Conservation (phyloP, 2,888 invertebrate species). For the Agrotis exclamationis region DNA sequence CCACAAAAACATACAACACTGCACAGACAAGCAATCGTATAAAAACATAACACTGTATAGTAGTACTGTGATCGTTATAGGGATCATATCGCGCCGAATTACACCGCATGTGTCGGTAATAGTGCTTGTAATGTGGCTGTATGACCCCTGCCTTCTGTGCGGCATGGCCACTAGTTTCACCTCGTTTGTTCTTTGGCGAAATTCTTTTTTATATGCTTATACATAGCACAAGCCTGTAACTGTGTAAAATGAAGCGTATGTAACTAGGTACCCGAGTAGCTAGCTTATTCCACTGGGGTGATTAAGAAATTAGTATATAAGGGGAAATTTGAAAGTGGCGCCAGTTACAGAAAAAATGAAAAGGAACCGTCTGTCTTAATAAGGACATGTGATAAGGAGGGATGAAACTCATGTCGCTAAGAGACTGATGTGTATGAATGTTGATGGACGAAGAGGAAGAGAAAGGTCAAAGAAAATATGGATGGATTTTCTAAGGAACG, state of each 20-base stretch:
- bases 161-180: slow-evolving; percentile 7
- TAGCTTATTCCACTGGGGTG: no score
- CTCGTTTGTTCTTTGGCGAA: background rate
- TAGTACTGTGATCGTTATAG: slow-evolving; percentile 26
- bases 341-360: no score
- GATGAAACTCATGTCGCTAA: no score
- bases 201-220: background rate
- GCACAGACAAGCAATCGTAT: slow-evolving; percentile 2
- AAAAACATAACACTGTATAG: slow-evolving; percentile 27
- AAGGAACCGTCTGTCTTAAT: no score
- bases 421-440: no score
- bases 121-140: slow-evolving; percentile 21
- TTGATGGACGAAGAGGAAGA: no score
- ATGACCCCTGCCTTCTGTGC: slow-evolving; percentile 20
- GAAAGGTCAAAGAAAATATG: no score
- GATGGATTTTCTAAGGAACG: no score
- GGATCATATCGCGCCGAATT: slow-evolving; percentile 43
- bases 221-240: background rate
- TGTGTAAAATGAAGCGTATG: background rate
- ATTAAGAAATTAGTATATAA: no score
- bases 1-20: slow-evolving; percentile 21
- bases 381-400: no score
- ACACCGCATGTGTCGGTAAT: slow-evolving; percentile 46
- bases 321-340: no score
- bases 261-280: no score